Conservation (phyloP, 2,888 invertebrate genomes). For the Hirtodrosophila alboralis region DNA sequence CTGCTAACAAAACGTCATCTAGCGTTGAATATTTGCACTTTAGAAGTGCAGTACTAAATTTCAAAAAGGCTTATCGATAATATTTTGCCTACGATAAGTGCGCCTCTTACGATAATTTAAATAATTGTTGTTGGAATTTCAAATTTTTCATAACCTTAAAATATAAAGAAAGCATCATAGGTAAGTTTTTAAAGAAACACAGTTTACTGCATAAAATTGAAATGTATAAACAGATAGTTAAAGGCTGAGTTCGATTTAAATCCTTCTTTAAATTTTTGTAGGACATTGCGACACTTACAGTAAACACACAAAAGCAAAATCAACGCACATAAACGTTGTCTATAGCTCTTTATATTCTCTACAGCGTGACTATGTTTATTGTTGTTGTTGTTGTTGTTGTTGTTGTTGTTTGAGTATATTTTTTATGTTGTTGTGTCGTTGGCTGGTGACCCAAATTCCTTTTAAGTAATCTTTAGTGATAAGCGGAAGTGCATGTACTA, state of each 20-base stretch:
- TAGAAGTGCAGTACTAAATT: not conserved
- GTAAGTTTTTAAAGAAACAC: too few relatives aligned
- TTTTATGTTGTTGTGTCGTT: conserved; percentile 39
- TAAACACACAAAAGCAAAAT: conserved; percentile 7
- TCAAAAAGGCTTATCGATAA: not conserved
- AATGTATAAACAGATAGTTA: too few relatives aligned
- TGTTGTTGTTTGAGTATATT: conserved; percentile 15
- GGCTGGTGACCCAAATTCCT: conserved; percentile 66
- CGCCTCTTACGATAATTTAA: not conserved
- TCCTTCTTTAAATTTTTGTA: too few relatives aligned
- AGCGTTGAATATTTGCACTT: too few relatives aligned
- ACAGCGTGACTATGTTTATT: conserved; percentile 13
- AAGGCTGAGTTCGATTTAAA: too few relatives aligned
- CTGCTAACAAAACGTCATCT: too few relatives aligned
- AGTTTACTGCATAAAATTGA: too few relatives aligned
- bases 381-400: conserved; percentile 21
- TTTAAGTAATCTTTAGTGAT: conserved; percentile 70
- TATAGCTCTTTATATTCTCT: conserved; percentile 1
- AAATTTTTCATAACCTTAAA: too few relatives aligned
- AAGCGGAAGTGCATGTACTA: conserved; percentile 73
- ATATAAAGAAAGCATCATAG: too few relatives aligned
- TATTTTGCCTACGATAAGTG: conserved; percentile 2
- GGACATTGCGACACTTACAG: not conserved
- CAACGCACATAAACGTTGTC: conserved; percentile 12
- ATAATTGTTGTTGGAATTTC: not conserved